Conservation (phyloP, 2,797 vertebrate genomes). For the Chaunax sp. region DNA sequence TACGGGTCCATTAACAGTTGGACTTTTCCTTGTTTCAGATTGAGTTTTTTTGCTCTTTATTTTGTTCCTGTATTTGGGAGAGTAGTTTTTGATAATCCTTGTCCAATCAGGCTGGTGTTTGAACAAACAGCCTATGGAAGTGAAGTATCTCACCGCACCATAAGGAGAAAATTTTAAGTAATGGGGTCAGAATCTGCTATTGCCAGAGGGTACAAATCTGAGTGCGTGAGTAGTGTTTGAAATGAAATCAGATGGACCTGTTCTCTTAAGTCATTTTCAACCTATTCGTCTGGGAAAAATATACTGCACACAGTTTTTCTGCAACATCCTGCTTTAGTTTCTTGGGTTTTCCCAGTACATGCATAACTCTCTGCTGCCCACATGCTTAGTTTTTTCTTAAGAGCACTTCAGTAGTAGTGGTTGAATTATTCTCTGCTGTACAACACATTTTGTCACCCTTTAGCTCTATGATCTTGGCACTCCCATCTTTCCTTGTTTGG, state of each 20-base stretch:
- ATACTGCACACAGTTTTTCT: background rate
- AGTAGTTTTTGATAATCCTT: too few species aligned
- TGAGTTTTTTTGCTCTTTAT: too few species aligned
- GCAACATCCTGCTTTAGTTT: background rate
- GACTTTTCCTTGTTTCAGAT: too few species aligned
- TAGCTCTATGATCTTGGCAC: slow-evolving; percentile 9
- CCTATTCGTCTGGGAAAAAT: background rate
- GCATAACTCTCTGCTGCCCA: background rate
- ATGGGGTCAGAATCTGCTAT: too few species aligned
- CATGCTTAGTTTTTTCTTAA: slow-evolving; percentile 26
- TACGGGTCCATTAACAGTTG: too few species aligned
- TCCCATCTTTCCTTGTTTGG: slow-evolving; percentile 17
- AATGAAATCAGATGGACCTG: slow-evolving; percentile 3
- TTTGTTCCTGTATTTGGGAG: too few species aligned
- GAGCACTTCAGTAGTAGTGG: slow-evolving; percentile 1
- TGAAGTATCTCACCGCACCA: too few species aligned
- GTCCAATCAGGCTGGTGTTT: too few species aligned
- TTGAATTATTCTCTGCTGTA: background rate
- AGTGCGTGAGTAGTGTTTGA: background rate
- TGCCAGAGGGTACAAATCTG: too few species aligned
- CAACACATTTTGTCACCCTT: slow-evolving; percentile 30
- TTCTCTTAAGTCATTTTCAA: background rate
- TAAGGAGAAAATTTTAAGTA: too few species aligned
- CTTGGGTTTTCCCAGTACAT: background rate
- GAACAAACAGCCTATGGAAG: too few species aligned